phyloP scores from a whole-genome alignment of 2,888 invertebrate genomes.

The Nomada hirtipes region DNA sequence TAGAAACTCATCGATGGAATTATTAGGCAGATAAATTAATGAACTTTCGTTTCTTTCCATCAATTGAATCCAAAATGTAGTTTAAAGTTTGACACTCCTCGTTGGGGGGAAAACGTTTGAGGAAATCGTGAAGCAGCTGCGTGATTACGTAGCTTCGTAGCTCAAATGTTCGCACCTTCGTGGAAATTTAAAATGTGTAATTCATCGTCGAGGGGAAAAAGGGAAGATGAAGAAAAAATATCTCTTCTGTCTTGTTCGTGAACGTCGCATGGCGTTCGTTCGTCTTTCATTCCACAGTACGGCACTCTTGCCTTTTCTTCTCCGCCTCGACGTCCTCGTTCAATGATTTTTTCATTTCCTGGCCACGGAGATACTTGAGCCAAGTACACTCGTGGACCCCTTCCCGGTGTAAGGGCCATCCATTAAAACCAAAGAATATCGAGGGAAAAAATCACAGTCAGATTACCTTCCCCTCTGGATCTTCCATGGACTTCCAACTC shows the following conservation, averaged over 20 bases:
- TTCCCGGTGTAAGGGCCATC: constrained; percentile 60
- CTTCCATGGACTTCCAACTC: constrained; percentile 19
- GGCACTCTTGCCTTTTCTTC: constrained; percentile 27
- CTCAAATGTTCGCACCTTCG: constrained; percentile 40
- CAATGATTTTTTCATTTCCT: constrained; percentile 70
- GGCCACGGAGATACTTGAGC: constrained; percentile 59
- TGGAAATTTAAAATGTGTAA: constrained; percentile 50
- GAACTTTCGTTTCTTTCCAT: neutral
- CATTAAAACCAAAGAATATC: constrained; percentile 64
- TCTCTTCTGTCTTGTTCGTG: constrained; percentile 46
- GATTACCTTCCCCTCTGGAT: constrained; percentile 30
- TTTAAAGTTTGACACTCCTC: neutral
- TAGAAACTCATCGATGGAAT: no score
- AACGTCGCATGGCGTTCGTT: constrained; percentile 34
- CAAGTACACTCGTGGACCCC: constrained; percentile 61
- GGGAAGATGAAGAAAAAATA: constrained; percentile 3
- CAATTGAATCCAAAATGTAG: constrained; percentile 16
- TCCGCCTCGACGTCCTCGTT: constrained; percentile 46
- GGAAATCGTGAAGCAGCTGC: neutral
- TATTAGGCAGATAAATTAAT: no score
- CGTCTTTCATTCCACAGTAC: constrained; percentile 42
- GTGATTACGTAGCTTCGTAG: constrained; percentile 39
- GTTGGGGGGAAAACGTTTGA: neutral
- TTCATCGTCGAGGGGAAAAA: constrained; percentile 49
- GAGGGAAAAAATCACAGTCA: constrained; percentile 49